Evolutionary conservation across 2,888 invertebrate species (phyloP), one percentile per base, ranked within the genome.

Genomic region (Pollenia griseotomentosa): DNA sequence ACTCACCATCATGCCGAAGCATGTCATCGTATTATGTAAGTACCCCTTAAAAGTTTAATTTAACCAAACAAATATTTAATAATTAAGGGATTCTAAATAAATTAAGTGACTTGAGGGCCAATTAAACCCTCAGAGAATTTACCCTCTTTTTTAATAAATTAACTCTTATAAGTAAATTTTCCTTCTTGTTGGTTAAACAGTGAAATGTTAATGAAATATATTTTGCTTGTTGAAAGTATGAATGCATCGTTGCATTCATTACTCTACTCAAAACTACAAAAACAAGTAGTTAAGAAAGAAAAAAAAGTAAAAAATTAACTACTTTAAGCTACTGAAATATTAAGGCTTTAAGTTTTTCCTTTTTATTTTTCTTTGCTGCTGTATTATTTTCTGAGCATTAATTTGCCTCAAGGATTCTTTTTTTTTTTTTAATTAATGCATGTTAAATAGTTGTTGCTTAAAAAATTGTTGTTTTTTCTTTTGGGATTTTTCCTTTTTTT

Each of bases 11-110:
- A 93, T 90, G 90, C 92, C 88, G 93, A 93, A 92, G 92, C 92
- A 90, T 93, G 93, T 88, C 93, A 93, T 89, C 92, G 93, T 89
- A 92, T 93, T 90, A 92, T 93, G 93, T 93, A 89, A 93, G 93
- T 93, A 90, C 10, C 23, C 2, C 44, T 48, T 2, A n/a, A 16
- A 46, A 33, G 6, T 33, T 8, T 70, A 5, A 40, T 11, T 14
- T 0, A 14, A 33, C 2, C 40, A 33, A 51, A n/a, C 46, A 12
- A 6, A 6, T 40, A 7, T n/a, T 40, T 61, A 40, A 51, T 7
- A 14, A 23, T 65, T 7, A 33, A 33, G 6, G 33, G 33, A 33
- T 44, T 2, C n/a, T 61, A 44, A n/a, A 40, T 16, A 9, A 10
- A n/a, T 42, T 1, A 63, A 42, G 16, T 11, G 16, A 9, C 40